These are phyloP conservation scores for Mustela erminea DNA, from an alignment of 2,797 vertebrate species.

Conservation along the genomic window DNA sequence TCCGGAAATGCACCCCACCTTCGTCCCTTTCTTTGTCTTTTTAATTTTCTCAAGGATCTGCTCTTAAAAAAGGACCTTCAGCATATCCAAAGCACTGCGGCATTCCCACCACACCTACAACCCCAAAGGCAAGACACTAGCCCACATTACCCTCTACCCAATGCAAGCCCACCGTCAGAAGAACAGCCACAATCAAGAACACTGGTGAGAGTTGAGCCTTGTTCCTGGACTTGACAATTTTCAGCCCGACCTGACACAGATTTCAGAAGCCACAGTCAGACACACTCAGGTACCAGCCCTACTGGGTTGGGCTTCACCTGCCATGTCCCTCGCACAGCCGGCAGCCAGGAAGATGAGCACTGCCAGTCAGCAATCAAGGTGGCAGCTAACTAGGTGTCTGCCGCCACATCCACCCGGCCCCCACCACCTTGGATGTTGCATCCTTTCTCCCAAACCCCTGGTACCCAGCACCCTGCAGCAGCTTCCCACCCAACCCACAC, in stretches of 20 bases:
- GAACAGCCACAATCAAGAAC: neutral
- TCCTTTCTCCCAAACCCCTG: neutral
- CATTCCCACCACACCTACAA: neutral
- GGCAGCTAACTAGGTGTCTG: neutral
- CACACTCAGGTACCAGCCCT: neutral
- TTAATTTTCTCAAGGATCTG: neutral
- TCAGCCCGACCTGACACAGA: neutral
- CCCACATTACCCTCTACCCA: neutral
- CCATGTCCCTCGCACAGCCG: neutral
- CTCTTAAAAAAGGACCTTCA: neutral
- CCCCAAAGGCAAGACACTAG: neutral
- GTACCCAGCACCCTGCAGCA: neutral
- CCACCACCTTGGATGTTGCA: neutral
- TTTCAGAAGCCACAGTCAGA: neutral
- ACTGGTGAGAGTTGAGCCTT: neutral
- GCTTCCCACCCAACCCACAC: neutral
- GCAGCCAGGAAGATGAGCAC: neutral
- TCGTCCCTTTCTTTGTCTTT: neutral
- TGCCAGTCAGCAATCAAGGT: neutral
- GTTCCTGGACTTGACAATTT: neutral
- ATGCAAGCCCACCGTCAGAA: neutral
- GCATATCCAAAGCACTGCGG: neutral
- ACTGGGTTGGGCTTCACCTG: constrained; percentile 5
- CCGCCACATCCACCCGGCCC: neutral
- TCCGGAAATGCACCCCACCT: constrained; percentile 10